Evolutionary conservation across 2,888 invertebrate species (phyloP).

Genomic region (Dasypogon diadema): DNA sequence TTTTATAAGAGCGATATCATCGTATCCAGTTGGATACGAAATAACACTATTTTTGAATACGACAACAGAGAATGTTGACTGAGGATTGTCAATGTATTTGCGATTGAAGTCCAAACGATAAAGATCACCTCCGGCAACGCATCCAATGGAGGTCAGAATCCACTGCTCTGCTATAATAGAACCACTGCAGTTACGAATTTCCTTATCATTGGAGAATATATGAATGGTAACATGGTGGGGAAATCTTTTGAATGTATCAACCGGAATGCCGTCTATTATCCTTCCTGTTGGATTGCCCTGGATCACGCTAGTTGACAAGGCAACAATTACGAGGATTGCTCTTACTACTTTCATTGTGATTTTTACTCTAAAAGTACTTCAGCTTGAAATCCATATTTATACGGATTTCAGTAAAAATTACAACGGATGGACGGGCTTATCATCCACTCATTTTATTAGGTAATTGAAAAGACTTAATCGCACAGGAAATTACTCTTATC

Average conservation of each 20-base stretch:
- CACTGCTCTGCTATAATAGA: conserved; percentile 27
- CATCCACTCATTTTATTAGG: too few species aligned
- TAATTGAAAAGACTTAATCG: too few species aligned
- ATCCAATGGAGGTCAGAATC: conserved; percentile 26
- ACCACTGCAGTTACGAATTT: conserved; percentile 1
- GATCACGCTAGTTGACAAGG: neutral
- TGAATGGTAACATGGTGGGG: conserved; percentile 36
- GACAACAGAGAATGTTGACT: conserved; percentile 3
- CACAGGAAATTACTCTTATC: too few species aligned
- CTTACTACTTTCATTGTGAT: neutral
- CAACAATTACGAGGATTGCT: neutral
- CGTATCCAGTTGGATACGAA: conserved; percentile 19
- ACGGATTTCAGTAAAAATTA: too few species aligned
- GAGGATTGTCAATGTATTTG: neutral
- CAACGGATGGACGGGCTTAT: too few species aligned
- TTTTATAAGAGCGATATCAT: conserved; percentile 22
- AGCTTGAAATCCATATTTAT: too few species aligned
- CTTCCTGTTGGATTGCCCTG: neutral
- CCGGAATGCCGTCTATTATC: conserved; percentile 7
- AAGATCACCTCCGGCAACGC: neutral
- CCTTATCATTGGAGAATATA: neutral
- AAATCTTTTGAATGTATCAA: conserved; percentile 31
- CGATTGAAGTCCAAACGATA: conserved; percentile 20
- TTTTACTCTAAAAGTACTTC: too few species aligned
- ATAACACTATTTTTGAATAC: neutral